Evolutionary conservation across 2,797 vertebrate genomes (phyloP), one percentile per base, ranked within the genome.

Genomic region (Cossypha dichroa): DNA sequence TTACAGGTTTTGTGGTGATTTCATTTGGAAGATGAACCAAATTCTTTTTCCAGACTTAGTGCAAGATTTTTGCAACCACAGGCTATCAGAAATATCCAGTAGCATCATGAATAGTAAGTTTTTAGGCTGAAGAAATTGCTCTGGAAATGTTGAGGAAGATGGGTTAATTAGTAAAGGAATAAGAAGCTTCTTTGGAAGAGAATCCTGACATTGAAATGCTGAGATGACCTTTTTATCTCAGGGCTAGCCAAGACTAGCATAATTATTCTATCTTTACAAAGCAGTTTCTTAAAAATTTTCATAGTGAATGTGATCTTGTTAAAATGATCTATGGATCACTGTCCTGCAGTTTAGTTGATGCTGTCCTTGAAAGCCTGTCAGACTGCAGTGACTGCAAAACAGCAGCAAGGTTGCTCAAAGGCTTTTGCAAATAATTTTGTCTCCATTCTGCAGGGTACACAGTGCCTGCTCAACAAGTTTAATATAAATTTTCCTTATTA

Each of bases 381-480:
- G 70, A 51, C 43, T 88, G 90, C 90, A 92, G 41, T 43, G 70
- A 83, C 55, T 95, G 85, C 83, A 87, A 38, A 95, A 69, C n/a
- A 85, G 58, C 76, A 86, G 22, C 22, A 78, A 93, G 77, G 85
- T 62, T 92, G 69, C 77, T 92, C 83, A 90, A 93, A 83, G 80
- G 79, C 88, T 90, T 86, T 82, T 73, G 93, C 83, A 93, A 90
- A 93, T 85, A 34, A 74, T 80, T 94, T 77, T 86, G 36, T 40
- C 31, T 46, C 13, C 26, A 58, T 88, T 93, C 85, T 87, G 74
- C 70, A 59, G 55, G 16, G 43, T 72, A 33, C 1, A 0, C 36
- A 13, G n/a, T 80, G 66, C 69, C 76, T 78, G n/a, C 74, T 95
- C 3, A 10, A 62, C 83, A 82, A 67, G 23, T 72, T 86, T 66